Evolutionary conservation across 2,888 invertebrate species (phyloP).

Genomic region (Invenusta paracnida): DNA sequence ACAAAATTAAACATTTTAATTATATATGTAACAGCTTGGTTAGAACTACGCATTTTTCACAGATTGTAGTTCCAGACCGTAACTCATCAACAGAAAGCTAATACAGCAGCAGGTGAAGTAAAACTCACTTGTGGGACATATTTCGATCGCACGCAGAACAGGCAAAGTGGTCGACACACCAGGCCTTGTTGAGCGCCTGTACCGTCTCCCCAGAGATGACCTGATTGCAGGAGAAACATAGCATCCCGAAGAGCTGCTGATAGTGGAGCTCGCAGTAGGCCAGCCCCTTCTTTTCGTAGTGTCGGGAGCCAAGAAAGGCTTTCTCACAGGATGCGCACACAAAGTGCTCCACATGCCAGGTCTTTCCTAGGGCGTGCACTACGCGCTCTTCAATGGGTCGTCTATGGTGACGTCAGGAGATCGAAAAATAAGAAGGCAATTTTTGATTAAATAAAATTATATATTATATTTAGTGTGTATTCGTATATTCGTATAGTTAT

Average conservation of each 20-base stretch:
- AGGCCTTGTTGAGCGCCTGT: constrained; percentile 72
- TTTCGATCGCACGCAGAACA: constrained; percentile 93
- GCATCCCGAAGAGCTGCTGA: constrained; percentile 86
- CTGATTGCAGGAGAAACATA: constrained; percentile 97
- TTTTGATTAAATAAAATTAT: too few relatives aligned
- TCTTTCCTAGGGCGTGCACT: constrained; percentile 92
- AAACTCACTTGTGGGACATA: constrained; percentile 71
- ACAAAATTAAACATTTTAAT: too few relatives aligned
- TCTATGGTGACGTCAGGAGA: constrained; percentile 61
- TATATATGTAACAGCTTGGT: too few relatives aligned
- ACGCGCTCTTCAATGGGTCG: constrained; percentile 97
- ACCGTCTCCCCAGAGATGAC: constrained; percentile 73
- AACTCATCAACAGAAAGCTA: too few relatives aligned
- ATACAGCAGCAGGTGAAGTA: neutral
- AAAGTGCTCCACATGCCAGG: constrained; percentile 99
- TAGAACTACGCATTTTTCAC: too few relatives aligned
- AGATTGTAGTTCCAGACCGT: too few relatives aligned
- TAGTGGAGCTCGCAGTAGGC: constrained; percentile 99
- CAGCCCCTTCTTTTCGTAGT: constrained; percentile 90
- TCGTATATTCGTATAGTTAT: too few relatives aligned
- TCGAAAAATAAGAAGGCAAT: neutral
- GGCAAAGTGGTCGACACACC: constrained; percentile 98
- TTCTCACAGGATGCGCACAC: constrained; percentile 99
- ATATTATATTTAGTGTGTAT: too few relatives aligned
- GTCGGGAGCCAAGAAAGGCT: constrained; percentile 95